Evolutionary conservation across 2,797 vertebrate species (phyloP), one percentile per base, ranked within the genome.

Genomic region (Cirrhinus mrigala): DNA sequence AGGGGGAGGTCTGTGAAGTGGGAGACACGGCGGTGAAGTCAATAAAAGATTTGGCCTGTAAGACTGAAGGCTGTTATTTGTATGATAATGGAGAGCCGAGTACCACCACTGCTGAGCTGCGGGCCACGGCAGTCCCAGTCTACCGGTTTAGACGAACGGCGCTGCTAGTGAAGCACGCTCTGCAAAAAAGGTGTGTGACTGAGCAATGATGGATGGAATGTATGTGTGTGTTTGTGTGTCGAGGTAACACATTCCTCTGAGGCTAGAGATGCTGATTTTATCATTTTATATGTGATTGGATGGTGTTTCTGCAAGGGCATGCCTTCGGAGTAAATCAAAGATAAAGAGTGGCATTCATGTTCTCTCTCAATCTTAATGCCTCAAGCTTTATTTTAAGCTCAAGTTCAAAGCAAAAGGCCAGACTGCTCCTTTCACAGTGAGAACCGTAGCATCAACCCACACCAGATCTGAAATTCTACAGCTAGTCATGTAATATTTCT

Each of bases 51-150:
- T 90, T 89, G 90, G 88, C 91, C 90, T 90, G 85, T 89, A 88
- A 88, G 87, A 94, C 90, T 92, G 91, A 92, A 91, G 90, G 82
- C 86, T 90, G 88, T 93, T 83, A 92, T 94, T 92, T 93, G 89
- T 94, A 93, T 92, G 92, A 87, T 93, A 94, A 95, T 94, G 88
- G 86, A 50, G 85, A 85, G 90, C 87, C 86, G 78, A 66, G 85
- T 52, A 40, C 40, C 58, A 37, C 62, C 62, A 18, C 18, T 33
- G 52, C 56, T 62, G 66, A 78, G 62, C 68, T 46, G 29, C 40
- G 24, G 73, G 60, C 89, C 58, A 79, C 86, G 60, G 90, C 88
- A 14, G 86, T 87, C 91, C 89, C 37, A 80, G 76, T 83, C 70
- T 56, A 85, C 87, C 82, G 87, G 85, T 91, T 90, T 81, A 89